Conservation (phyloP, 2,797 vertebrate species). For the Pristis pectinata region DNA sequence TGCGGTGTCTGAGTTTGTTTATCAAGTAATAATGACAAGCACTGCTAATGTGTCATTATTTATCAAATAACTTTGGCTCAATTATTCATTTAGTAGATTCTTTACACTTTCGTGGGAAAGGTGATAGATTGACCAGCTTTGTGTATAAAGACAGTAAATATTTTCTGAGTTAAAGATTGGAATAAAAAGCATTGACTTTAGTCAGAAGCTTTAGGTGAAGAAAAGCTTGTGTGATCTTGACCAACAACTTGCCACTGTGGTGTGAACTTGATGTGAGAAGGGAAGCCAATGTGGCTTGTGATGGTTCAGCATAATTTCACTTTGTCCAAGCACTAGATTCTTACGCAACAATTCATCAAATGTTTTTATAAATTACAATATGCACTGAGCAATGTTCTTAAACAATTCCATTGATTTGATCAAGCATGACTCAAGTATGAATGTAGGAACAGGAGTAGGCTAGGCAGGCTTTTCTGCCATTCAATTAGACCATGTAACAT, state of each 20-base stretch:
- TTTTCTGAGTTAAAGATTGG: neutral
- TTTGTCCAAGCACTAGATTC: neutral
- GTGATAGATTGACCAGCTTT: neutral
- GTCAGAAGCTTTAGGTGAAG: neutral
- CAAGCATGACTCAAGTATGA: neutral
- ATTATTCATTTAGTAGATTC: neutral
- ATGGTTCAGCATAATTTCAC: neutral
- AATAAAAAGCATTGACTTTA: neutral
- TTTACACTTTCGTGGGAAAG: neutral
- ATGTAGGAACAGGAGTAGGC: no score
- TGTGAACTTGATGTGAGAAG: neutral
- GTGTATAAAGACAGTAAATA: neutral
- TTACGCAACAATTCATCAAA: neutral
- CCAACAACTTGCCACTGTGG: neutral
- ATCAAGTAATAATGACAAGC: neutral
- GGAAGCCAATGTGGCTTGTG: neutral
- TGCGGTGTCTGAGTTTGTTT: neutral
- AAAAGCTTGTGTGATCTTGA: neutral
- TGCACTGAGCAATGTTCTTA: neutral
- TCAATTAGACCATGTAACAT: no score
- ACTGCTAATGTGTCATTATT: neutral
- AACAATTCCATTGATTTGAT: neutral
- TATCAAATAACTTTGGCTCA: neutral
- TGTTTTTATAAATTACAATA: neutral
- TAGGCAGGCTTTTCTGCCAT: no score